A percentile compares a stretch with the other conserved stretches of the same genome.
Evolutionary conservation across 2,113 vertebrate genomes (phyloP).

Genomic region (Maylandia zebra): DNA sequence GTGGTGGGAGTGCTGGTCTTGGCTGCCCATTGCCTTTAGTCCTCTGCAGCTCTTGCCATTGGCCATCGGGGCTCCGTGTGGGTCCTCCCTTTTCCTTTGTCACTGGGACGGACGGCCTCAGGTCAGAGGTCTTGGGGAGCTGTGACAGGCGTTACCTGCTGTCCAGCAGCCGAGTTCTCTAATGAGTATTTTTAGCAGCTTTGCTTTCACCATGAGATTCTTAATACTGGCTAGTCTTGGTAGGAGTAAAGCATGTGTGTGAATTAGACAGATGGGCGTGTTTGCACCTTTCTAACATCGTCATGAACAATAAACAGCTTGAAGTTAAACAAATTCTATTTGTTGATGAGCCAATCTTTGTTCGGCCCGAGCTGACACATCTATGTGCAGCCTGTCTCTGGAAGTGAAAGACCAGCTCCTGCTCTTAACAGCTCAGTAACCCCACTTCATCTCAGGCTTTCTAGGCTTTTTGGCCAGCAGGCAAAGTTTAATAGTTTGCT

Average conservation of each 20-base stretch:
- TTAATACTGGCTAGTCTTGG: accelerated
- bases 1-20: not conserved
- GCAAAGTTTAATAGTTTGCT: slow-evolving; percentile 15
- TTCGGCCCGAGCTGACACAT: not conserved
- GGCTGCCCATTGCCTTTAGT: not conserved
- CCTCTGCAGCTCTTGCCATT: not conserved
- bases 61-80: not conserved
- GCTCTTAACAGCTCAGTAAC: not conserved
- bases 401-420: not conserved
- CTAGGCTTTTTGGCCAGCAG: slow-evolving; percentile 19
- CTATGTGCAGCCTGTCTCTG: not conserved
- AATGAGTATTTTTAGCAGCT: not conserved
- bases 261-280: not conserved
- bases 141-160: not conserved
- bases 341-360: not conserved
- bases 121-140: not conserved
- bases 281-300: not conserved
- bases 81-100: not conserved
- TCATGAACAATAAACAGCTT: not conserved
- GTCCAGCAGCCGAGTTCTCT: not conserved
- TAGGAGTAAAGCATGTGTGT: not conserved
- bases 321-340: not conserved
- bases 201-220: not conserved
- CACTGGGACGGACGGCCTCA: not conserved
- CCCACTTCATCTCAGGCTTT: not conserved